Base-by-base conservation (phyloP, 1,140 invertebrate genomes). In the Drosophila lacteicornis region DNA sequence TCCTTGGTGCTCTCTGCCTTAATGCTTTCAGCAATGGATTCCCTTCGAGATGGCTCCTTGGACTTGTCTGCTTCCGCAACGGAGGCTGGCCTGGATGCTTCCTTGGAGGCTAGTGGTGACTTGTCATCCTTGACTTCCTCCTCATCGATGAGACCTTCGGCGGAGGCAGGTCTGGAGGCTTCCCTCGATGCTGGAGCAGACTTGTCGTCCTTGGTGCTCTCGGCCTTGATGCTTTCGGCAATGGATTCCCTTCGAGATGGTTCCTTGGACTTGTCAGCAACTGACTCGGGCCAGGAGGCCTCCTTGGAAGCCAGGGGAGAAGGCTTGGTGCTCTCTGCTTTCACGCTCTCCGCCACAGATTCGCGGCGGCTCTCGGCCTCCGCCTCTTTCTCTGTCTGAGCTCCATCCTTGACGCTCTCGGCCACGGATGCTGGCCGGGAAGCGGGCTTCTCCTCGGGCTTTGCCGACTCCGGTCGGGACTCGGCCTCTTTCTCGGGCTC, bases 261-360 rank as follows among this genome's bases (percentile, higher is more conserved):
- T 9, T 77, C 62, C 40, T 74, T 76, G 13, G 70, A 67, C 22
- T 71, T 59, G 4, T 53, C 53, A 2, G 60, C 19, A 1, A 77
- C 71, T 6, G 91, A 92, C 43, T 56, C 75, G 8, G 78, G 76
- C 5, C 80, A 49, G 0, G 88, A 84, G 1, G 62, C 55, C 63
- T 80, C 82, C 17, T 86, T 79, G 1, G 83, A 91, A n/a, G 57
- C 60, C 15, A 25, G 9, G 0, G 42, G 33, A 4, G 84, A 79
- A 0, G 36, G 12, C 33, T 78, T 66, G 1, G 33, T 13, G 8
- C 50, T 78, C 40, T 62, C 57, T 15, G 67, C 55, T 22, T 69
- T 70, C 4, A 74, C 33, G 36, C 56, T 77, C 13, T 69, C 77
- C n/a, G 59, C 60, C 0, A 58, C 13, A 0, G 85, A 90, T 50